phyloP scores from a whole-genome alignment of 2,113 vertebrate species.

The Heterochromis multidens region DNA sequence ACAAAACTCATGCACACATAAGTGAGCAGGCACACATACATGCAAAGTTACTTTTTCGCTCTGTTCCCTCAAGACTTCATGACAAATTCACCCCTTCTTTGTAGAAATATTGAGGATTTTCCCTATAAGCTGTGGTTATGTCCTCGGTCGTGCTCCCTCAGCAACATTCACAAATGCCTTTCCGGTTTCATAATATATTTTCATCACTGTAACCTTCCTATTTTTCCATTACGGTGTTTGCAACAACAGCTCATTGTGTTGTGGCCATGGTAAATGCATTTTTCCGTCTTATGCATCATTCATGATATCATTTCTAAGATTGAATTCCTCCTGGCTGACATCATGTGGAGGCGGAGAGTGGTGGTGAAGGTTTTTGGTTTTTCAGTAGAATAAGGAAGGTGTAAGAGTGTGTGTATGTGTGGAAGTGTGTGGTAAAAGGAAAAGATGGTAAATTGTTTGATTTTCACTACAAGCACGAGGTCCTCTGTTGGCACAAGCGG shows the following conservation, averaged over 20 bases:
- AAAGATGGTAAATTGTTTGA: conserved; percentile 35
- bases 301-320: conserved; percentile 73
- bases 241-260: conserved; percentile 71
- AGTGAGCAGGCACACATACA: conserved; percentile 1
- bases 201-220: conserved; percentile 60
- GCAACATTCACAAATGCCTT: conserved; percentile 53
- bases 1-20: conserved; percentile 36
- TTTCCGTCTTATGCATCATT: conserved; percentile 71
- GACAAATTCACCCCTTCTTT: conserved; percentile 24
- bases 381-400: neutral
- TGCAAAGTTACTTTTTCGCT: neutral
- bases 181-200: conserved; percentile 58
- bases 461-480: neutral
- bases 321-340: conserved; percentile 71
- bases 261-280: conserved; percentile 69
- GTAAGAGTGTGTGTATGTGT: neutral
- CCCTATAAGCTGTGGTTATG: conserved; percentile 32
- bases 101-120: conserved; percentile 41
- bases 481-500: neutral
- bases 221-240: conserved; percentile 68
- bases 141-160: conserved; percentile 25
- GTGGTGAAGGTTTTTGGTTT: conserved; percentile 24
- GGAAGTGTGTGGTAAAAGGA: neutral
- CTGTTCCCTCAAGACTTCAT: neutral
- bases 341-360: conserved; percentile 46